Base-by-base conservation (phyloP, 2,888 invertebrate species). In the Allophyes oxyacanthae region DNA sequence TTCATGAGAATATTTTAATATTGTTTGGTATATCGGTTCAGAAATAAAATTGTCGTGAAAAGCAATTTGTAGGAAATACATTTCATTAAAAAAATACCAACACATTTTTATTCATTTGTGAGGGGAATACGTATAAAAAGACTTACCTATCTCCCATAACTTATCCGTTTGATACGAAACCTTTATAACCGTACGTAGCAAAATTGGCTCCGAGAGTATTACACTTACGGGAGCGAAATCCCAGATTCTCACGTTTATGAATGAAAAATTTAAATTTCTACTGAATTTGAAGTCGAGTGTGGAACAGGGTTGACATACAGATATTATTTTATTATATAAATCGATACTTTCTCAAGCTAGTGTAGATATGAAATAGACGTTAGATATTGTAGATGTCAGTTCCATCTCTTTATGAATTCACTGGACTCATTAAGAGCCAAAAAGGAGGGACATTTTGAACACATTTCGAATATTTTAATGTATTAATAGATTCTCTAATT, bases 231-330 rank as follows among this genome's bases (percentile, higher is more conserved):
- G 14, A 36, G 25, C 34, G 0, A n/a, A 20, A 45, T 52, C 63
- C 41, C 45, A 14, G 8, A n/a, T 13, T 64, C 48, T 55, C 48
- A 48, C 25, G 46, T 63, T 49, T 48, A 33, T 36, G 28, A 64
- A 70, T 44, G 55, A 25, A 33, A 68, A 62, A 69, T 69, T 63
- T 42, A 46, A 63, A 64, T 64, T 64, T 64, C 36, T 44, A 48
- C 30, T 44, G 40, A 37, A 36, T 46, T 37, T 36, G 38, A 48
- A 64, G 28, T 44, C 20, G 11, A 32, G 33, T 25, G 32, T 10
- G 37, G 15, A 15, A 11, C 8, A 64, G 36, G 54, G 64, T 25
- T 69, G 54, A n/a, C 28, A 52, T 45, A 13, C 34, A 14, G 11
- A n/a, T 10, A 37, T 37, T 15, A 28, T 28, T 28, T 13, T 37